Base-by-base conservation (phyloP, 1,140 invertebrate species). In the Agrypnia vestita region DNA sequence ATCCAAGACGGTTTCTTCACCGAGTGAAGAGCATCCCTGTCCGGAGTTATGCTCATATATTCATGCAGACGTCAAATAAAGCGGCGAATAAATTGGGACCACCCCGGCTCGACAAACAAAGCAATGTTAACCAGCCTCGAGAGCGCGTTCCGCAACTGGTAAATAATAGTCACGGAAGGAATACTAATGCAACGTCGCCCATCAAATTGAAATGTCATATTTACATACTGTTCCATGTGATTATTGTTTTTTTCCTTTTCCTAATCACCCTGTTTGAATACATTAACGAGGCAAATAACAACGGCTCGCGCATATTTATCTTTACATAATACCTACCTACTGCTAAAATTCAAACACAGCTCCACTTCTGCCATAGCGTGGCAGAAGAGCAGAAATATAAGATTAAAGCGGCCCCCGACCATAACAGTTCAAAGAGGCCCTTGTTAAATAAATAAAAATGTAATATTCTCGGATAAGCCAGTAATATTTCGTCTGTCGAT, bases 141-240 rank as follows among this genome's bases (percentile, higher is more conserved):
- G 21, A 55, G 9, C 43, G 10, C 19, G 10, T 64, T 35, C 25
- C 13, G 44, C 46, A 49, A 49, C 64, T 47, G 64, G 64, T 19
- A 12, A 47, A 47, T 46, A 0, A 46, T 69, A 17, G 61, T n/a
- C 61, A 19, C 11, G 9, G 44, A 10, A 10, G n/a, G 62, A 67
- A 67, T 67, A 67, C 62, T 67, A 67, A 67, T 47, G 35, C 61
- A 35, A 35, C 25, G 13, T 44, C 7, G 62, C 0, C 35, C 21
- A 46, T 15, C 13, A 11, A 17, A 21, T 21, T 59, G 17, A 64
- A 64, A 71, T 71, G 64, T 69, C 44, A 69, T 51, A 19, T 71
- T 71, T 71, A 71, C 67, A 71, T 71, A 71, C 19, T 19, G n/a
- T 19, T 35, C 9, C n/a, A 4, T 21, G 15, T 71, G 49, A 62